Percentiles rank a stretch among this genome's conserved stretches.
These are phyloP conservation scores for Metellina segmentata DNA, from an alignment of 2,888 invertebrate genomes.

Conservation along the genomic window DNA sequence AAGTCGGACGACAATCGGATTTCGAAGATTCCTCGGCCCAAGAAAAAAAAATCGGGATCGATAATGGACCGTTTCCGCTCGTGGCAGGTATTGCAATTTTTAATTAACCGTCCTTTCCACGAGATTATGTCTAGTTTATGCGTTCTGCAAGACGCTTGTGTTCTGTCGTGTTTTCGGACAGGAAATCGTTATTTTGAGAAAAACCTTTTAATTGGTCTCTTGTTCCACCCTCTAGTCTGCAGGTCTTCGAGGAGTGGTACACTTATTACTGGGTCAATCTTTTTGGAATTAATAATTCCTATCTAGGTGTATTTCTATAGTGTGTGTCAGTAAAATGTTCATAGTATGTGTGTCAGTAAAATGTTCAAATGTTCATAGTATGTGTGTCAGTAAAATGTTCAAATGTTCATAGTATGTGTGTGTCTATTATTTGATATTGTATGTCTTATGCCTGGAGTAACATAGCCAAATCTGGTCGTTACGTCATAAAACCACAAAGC, in stretches of 20 bases:
- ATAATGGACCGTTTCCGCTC: conserved; percentile 53
- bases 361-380: too few species aligned
- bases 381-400: too few species aligned
- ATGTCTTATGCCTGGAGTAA: too few species aligned
- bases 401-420: too few species aligned
- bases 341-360: too few species aligned
- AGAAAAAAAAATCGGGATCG: conserved; percentile 39
- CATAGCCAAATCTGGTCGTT: too few species aligned
- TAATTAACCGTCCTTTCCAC: conserved; percentile 40
- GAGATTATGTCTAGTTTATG: conserved; percentile 35
- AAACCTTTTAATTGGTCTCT: not conserved
- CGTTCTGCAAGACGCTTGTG: not conserved
- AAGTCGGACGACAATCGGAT: conserved; percentile 49
- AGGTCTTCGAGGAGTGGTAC: not conserved
- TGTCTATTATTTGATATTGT: too few species aligned
- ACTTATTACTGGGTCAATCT: not conserved
- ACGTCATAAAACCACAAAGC: too few species aligned
- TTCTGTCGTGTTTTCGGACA: not conserved
- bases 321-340: too few species aligned
- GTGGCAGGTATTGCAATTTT: conserved; percentile 28
- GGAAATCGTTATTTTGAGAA: not conserved
- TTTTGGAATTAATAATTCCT: not conserved
- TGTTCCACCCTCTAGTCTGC: not conserved
- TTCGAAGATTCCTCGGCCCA: not conserved
- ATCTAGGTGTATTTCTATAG: too few species aligned